Evolutionary conservation across 2,888 invertebrate genomes (phyloP).

Genomic region (Psococerastis gibbosa): DNA sequence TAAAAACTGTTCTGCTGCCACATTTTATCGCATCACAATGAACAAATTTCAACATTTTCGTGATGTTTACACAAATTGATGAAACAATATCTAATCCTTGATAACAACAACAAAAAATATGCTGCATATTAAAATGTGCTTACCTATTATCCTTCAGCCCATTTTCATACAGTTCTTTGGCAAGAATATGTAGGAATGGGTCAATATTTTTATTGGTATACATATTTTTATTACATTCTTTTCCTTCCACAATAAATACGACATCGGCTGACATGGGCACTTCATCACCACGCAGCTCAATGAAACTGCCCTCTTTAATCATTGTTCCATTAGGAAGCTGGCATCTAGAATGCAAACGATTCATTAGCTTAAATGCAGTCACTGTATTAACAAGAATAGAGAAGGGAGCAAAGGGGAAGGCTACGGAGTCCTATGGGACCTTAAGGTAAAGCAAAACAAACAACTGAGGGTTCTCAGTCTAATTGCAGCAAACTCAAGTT

Average conservation of each 20-base stretch:
- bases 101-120: too few species aligned
- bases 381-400: too few species aligned
- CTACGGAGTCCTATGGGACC: too few species aligned
- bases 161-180: slow-evolving; percentile 44
- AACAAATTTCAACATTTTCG: too few species aligned
- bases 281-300: slow-evolving; percentile 35
- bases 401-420: too few species aligned
- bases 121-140: too few species aligned
- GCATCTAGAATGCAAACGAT: slow-evolving; percentile 47
- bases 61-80: not conserved
- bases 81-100: not conserved
- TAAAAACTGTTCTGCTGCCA: too few species aligned
- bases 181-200: slow-evolving; percentile 41
- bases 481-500: too few species aligned
- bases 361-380: too few species aligned
- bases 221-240: slow-evolving; percentile 57
- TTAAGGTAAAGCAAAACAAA: too few species aligned
- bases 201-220: slow-evolving; percentile 46
- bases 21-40: too few species aligned
- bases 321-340: slow-evolving; percentile 43
- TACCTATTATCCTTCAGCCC: slow-evolving; percentile 50
- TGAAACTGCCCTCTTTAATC: slow-evolving; percentile 57
- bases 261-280: slow-evolving; percentile 59
- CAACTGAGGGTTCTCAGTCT: too few species aligned
- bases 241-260: slow-evolving; percentile 77